Evolutionary conservation across 1,140 invertebrate genomes (phyloP).

Genomic region (Aricia agestis): DNA sequence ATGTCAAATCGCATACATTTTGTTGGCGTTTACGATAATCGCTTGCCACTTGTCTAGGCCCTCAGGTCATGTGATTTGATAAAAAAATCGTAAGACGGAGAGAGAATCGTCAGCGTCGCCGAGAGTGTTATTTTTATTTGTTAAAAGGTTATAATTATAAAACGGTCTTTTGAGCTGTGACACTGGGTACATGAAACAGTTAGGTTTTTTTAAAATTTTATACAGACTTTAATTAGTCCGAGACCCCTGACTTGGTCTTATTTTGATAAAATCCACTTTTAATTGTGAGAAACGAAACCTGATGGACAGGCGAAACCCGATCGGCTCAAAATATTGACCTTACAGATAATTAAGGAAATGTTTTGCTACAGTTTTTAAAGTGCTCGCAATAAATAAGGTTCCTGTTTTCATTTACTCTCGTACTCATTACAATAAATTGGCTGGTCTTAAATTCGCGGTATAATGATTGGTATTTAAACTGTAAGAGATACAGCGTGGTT

Average conservation of each 20-base stretch:
- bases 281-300: slow-evolving; percentile 18
- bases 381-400: slow-evolving; percentile 12
- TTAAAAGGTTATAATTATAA: too few species aligned
- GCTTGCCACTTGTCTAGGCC: too few species aligned
- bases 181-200: background rate
- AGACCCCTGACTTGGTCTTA: background rate
- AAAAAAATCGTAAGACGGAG: too few species aligned
- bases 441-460: background rate
- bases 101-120: too few species aligned
- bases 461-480: background rate
- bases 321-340: slow-evolving; percentile 16
- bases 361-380: slow-evolving; percentile 17
- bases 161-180: too few species aligned
- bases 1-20: too few species aligned
- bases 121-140: too few species aligned
- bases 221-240: background rate
- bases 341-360: slow-evolving; percentile 14
- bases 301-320: slow-evolving; percentile 13
- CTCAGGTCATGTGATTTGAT: too few species aligned
- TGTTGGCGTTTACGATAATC: too few species aligned
- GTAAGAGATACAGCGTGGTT: background rate
- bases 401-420: slow-evolving; percentile 7
- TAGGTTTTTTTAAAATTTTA: too few species aligned
- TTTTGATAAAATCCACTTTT: slow-evolving; percentile 15
- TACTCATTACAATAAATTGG: slow-evolving; percentile 1